phyloP scores from a whole-genome alignment of 2,888 invertebrate genomes.

The Drosophila atripex region DNA sequence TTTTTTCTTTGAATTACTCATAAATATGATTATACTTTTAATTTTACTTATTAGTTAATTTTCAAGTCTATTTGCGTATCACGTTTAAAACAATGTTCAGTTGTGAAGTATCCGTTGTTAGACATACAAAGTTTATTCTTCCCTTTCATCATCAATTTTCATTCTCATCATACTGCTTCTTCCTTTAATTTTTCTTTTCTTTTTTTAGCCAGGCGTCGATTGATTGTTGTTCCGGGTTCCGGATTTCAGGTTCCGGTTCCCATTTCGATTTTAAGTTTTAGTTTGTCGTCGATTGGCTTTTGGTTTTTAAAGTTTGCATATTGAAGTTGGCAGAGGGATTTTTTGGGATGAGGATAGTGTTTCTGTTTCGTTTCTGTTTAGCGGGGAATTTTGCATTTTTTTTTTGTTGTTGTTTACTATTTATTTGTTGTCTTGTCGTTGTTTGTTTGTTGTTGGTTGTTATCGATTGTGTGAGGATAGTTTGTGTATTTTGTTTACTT shows the following conservation, averaged over 20 bases:
- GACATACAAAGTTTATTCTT: slow-evolving; percentile 55
- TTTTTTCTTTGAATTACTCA: slow-evolving; percentile 65
- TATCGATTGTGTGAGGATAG: slow-evolving; percentile 49
- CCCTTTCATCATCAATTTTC: slow-evolving; percentile 27
- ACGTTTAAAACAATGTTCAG: slow-evolving; percentile 79
- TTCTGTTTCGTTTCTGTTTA: slow-evolving; percentile 23
- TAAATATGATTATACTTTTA: slow-evolving; percentile 72
- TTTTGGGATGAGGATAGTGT: slow-evolving; percentile 14
- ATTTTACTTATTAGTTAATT: slow-evolving; percentile 78
- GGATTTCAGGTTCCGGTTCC: not conserved
- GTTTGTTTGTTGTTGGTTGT: slow-evolving; percentile 19
- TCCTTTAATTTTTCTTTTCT: slow-evolving; percentile 34
- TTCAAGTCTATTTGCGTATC: slow-evolving; percentile 79
- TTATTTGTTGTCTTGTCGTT: slow-evolving; percentile 44
- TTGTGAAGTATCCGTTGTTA: slow-evolving; percentile 72
- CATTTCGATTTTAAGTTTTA: slow-evolving; percentile 20
- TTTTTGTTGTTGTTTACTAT: slow-evolving; percentile 38
- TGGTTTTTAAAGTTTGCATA: slow-evolving; percentile 58
- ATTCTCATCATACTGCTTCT: no score
- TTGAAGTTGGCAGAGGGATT: slow-evolving; percentile 58
- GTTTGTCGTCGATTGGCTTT: slow-evolving; percentile 55
- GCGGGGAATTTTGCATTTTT: slow-evolving; percentile 75
- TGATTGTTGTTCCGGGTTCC: slow-evolving; percentile 25
- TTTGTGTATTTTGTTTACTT: slow-evolving; percentile 29
- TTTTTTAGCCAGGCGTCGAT: slow-evolving; percentile 52